Evolutionary conservation across 2,113 vertebrate species (phyloP).

Genomic region (Albula glossodonta): DNA sequence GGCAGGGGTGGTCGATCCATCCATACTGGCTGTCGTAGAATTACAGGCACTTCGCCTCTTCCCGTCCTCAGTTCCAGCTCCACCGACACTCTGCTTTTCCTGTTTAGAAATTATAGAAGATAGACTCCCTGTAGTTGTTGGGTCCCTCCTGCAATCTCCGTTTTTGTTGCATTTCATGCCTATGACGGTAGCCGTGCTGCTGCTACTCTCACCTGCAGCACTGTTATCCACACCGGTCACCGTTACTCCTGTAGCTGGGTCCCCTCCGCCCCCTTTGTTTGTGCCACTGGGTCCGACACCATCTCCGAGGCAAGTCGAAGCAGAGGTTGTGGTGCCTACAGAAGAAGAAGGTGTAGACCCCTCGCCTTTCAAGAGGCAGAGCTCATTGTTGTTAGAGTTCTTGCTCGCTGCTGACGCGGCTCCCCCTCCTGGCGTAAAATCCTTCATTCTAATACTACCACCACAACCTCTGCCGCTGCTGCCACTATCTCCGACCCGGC

Average conservation of each 20-base stretch:
- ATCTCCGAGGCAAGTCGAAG: slow-evolving; percentile 56
- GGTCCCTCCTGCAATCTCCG: slow-evolving; percentile 76
- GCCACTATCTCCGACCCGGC: slow-evolving; percentile 34
- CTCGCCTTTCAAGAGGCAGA: slow-evolving; percentile 51
- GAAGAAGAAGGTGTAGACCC: slow-evolving; percentile 50
- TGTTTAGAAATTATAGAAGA: slow-evolving; percentile 68
- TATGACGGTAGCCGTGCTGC: slow-evolving; percentile 29
- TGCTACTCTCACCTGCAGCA: slow-evolving; percentile 42
- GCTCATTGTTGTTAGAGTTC: slow-evolving; percentile 65
- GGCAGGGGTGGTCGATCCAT: slow-evolving; percentile 57
- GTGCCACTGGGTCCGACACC: slow-evolving; percentile 42
- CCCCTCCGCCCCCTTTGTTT: slow-evolving; percentile 36
- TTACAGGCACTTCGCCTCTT: slow-evolving; percentile 46
- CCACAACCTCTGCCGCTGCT: slow-evolving; percentile 51
- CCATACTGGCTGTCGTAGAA: slow-evolving; percentile 55
- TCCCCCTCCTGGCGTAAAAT: slow-evolving; percentile 67
- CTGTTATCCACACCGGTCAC: slow-evolving; percentile 15
- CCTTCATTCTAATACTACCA: slow-evolving; percentile 58
- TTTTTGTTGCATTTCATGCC: slow-evolving; percentile 77
- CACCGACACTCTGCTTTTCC: slow-evolving; percentile 64
- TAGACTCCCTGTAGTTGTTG: slow-evolving; percentile 66
- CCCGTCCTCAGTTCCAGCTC: slow-evolving; percentile 45
- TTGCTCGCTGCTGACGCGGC: slow-evolving; percentile 59
- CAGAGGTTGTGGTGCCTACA: slow-evolving; percentile 48
- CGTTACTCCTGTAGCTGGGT: slow-evolving; percentile 36